Base-by-base conservation (phyloP, 2,797 vertebrate species). In the Diplodus sargus region DNA sequence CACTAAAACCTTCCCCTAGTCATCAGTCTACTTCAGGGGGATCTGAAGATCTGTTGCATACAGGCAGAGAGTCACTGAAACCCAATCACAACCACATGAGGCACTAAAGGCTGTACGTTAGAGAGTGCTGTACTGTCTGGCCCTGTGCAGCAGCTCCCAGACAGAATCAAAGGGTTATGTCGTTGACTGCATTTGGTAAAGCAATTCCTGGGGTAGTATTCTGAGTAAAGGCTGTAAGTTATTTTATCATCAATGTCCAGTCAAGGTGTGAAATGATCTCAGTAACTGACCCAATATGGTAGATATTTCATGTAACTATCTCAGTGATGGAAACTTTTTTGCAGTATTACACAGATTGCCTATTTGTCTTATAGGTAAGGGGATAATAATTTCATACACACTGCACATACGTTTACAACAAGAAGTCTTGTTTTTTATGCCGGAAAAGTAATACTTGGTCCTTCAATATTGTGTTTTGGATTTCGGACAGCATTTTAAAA, bases 1-100 rank as follows among this genome's bases (percentile, higher is more conserved):
- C 89, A 64, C 93, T 93, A 94, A 95, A 95, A 93, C 89, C 91
- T 91, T 93, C 90, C 87, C 83, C 76, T 54, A 18, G 49, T 87
- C 90, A 94, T 95, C 84, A 57, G 87, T 95, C 90, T 88, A n/a
- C 73, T 67, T 76, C 70, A 65, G 74, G 57, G 76, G 18, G 78
- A 23, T 74, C 48, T 89, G 90, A 86, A 62, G 68, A 68, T 78
- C 84, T 90, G 84, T 34, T 78, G 73, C 71, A 28, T 58, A 22
- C 56, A 81, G 9, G 57, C 76, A 17, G 34, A 76, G 18, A 13
- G 30, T 47, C 34, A 4, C 12, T n/a, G 48, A 84, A 49, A 69
- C 63, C 62, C 61, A 20, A 6, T 4, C 12, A 17, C 56, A 45
- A 22, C 58, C 61, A 67, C 70, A 62, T 10, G 47, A 76, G 42